Evolutionary conservation across 2,113 vertebrate genomes (phyloP), one percentile per base, ranked within the genome.

Genomic region (Chinchilla lanigera): DNA sequence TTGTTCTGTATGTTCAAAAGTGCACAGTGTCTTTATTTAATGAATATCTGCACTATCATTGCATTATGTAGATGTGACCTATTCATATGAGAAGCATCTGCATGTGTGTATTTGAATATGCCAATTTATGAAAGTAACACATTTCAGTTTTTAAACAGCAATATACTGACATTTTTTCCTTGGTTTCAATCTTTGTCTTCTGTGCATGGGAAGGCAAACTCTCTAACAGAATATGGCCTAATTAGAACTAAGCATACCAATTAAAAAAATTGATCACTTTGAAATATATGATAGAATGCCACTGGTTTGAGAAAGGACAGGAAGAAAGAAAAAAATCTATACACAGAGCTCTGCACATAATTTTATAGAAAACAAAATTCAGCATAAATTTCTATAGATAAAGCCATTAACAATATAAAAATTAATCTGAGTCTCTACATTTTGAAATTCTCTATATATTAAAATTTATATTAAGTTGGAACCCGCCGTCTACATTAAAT

Each of bases 111-210:
- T 81, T n/a, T 80, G 22, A 90, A 92, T 17, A 12, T 67, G 86
- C 6, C 75, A 54, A 86, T 78, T 92, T 95, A 86, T 69, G 2
- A 89, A 92, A 94, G 50, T 41, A 91, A 71, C 50, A 94, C 3
- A 92, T 77, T 90, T 90, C 5, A 20, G 8, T 96, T 97, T 98
- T 97, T 65, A 78, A 95, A 92, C 38, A 98, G 96, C 17, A 20
- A 92, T 22, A 56, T 86, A 97, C 41, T 58, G 50, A 20, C 9
- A 97, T 93, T 54, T 89, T 90, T 82, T 90, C 87, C 44, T 87
- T 88, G 86, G 16, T 84, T 87, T 95, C 0, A 13, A 0, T 20
- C 60, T 89, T 96, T 89, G 14, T 26, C 92, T 35, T 38, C 0
- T 47, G 17, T 33, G 38, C 4, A 20, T 56, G 47, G 24, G 7